Evolutionary conservation across 2,113 vertebrate genomes (phyloP).

Genomic region (Phrynosoma blainvillii): DNA sequence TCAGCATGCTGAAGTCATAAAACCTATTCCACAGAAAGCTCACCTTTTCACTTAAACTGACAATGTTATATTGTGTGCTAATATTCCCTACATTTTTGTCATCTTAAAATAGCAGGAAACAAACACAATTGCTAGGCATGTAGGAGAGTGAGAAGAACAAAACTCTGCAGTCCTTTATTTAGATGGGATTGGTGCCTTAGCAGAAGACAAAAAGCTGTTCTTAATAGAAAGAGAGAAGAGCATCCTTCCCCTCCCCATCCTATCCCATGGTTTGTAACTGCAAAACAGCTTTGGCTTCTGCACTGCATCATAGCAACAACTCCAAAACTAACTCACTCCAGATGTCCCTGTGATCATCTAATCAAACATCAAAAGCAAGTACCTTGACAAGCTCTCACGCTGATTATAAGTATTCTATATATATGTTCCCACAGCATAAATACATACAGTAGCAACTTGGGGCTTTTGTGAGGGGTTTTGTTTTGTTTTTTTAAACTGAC

Average conservation of each 20-base stretch:
- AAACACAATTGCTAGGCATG: slow-evolving; percentile 12
- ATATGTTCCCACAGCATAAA: slow-evolving; percentile 60
- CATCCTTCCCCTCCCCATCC: slow-evolving; percentile 34
- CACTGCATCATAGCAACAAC: slow-evolving; percentile 66
- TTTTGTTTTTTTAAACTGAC: background rate
- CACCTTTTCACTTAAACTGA: background rate
- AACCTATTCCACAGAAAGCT: background rate
- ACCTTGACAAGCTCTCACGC: slow-evolving; percentile 72
- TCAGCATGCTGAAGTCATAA: slow-evolving; percentile 17
- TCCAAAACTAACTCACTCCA: slow-evolving; percentile 79
- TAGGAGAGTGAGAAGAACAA: slow-evolving; percentile 46
- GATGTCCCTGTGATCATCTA: slow-evolving; percentile 77
- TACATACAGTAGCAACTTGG: slow-evolving; percentile 67
- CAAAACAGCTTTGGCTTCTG: slow-evolving; percentile 66
- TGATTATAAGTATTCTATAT: slow-evolving; percentile 67
- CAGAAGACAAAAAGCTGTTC: slow-evolving; percentile 27
- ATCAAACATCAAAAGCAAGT: slow-evolving; percentile 78
- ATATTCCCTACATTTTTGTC: background rate
- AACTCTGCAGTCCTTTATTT: slow-evolving; percentile 58
- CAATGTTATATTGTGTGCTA: background rate
- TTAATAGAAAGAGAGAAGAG: slow-evolving; percentile 42
- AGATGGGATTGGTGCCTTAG: slow-evolving; percentile 39
- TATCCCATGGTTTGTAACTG: slow-evolving; percentile 53
- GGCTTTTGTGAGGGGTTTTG: background rate
- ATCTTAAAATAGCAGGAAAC: slow-evolving; percentile 9